phyloP scores from a whole-genome alignment of 2,797 vertebrate genomes.

The Phoeniculus purpureus region DNA sequence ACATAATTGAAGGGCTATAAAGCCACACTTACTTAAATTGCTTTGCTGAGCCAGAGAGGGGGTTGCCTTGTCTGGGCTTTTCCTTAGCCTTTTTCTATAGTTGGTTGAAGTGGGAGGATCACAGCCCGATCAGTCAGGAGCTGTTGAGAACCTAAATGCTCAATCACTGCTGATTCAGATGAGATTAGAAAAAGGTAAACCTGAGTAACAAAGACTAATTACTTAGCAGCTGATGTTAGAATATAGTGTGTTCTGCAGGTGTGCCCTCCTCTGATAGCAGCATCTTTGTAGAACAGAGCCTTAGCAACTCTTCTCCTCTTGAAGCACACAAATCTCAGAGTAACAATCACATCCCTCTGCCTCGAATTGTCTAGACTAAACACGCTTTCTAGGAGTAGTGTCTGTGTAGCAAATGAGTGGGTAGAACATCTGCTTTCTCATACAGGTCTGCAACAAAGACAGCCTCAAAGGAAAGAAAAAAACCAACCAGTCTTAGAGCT shows the following conservation, averaged over 20 bases:
- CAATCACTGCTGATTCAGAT: neutral
- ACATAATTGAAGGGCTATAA: slow-evolving; percentile 57
- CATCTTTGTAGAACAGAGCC: neutral
- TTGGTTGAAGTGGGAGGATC: neutral
- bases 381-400: neutral
- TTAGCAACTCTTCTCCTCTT: neutral
- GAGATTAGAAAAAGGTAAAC: neutral
- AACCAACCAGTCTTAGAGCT: neutral
- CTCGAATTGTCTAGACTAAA: neutral
- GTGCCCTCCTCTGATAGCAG: neutral
- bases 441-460: neutral
- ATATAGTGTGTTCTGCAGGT: neutral
- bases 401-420: neutral
- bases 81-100: neutral
- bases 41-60: neutral
- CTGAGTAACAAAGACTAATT: neutral
- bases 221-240: neutral
- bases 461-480: neutral
- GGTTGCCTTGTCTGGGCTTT: neutral
- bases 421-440: neutral
- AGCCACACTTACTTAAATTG: slow-evolving; percentile 33
- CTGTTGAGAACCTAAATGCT: neutral
- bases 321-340: neutral
- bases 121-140: neutral
- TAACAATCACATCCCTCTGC: neutral